Evolutionary conservation across 2,113 vertebrate genomes (phyloP), one percentile per base, ranked within the genome.

Genomic region (Charina bottae): DNA sequence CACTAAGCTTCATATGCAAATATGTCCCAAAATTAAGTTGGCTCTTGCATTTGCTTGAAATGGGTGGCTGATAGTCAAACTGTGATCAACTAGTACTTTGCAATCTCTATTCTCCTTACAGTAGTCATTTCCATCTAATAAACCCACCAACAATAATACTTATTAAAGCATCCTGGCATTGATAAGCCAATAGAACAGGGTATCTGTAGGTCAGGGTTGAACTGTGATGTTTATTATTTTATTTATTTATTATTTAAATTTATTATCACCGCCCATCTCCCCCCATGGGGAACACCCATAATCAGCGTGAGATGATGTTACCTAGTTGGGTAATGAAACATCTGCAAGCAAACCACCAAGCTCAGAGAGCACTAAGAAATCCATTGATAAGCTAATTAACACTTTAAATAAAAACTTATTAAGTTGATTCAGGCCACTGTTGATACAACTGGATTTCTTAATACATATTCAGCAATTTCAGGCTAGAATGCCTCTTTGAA

Each of bases 101-200:
- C 42, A 23, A 33, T 85, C 46, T 84, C 83, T 60, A 28, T 85
- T n/a, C 33, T 83, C 9, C 33, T n/a, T 85, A 42, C 3, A 42
- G 42, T 42, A 85, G 83, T 33, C 12, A 49, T 90, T 85, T 90
- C 33, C 56, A 85, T 90, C 58, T 60, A 85, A 78, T 58, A 90
- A 56, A 1, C 21, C 54, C 68, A n/a, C 26, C 37, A 90, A 53
- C 46, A 84, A 54, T 90, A 85, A 62, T 56, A 42, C 42, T 56
- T 10, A 84, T 37, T 72, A 24, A 62, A 90, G 84, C 42, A 85
- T 85, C 42, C 13, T n/a, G 56, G 46, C 42, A 90, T 28, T 85
- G 56, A 8, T 85, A 28, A 85, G 19, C 26, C 84, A 90, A 60
- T 84, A 78, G 68, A 78, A 78, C 13, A 19, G n/a, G 33, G 19